Base-by-base conservation (phyloP, 2,888 invertebrate genomes). In the Metacarcinus magister region DNA sequence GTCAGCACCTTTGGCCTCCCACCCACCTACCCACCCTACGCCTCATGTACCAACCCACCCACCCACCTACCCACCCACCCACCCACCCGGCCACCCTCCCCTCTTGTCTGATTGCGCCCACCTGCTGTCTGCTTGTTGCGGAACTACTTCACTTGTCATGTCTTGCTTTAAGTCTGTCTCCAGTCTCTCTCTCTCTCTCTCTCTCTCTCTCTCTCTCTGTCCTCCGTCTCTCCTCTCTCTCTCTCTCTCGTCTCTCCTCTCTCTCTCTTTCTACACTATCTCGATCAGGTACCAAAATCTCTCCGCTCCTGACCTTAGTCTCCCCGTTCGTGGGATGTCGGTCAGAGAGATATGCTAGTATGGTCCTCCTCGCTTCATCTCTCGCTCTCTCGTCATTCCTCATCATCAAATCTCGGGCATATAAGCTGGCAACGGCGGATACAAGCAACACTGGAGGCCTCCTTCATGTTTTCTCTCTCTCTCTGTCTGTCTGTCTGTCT, bases 131-230 rank as follows among this genome's bases (percentile, higher is more conserved):
- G 87, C 87, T 87, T 87, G 87, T 87, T 87, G 48, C 46, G 94
- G 94, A 48, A 87, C 87, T 87, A 94, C 44, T 87, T 87, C 87
- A 87, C 94, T 94, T 94, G 94, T 87, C 94, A 93, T 93, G 92
- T 28, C 39, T 19, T 16, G 28, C 46, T 39, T 43, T 28, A 32
- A 19, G 46, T 16, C 28, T 48, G 28, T 23, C 54, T 89, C 90
- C 39, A 3, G 16, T 2, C 54, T 43, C 60, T 60, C 28, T 54
- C 48, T 87, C 90, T 60, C 54, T 54, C 90, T 32, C 46, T 28
- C 67, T 39, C 95, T 44, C n/a, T 39, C 43, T 28, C 91, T 28
- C 92, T 44, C 48, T 48, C 48, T 48, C 48, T 48, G 5, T 48
- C 48, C 10, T 10, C 10, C 48, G 4, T 13, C 48, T 48, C 48